Percentiles rank a stretch among this genome's conserved stretches.
Evolutionary conservation across 2,888 invertebrate species (phyloP).

Genomic region (Chloroclysta siterata): DNA sequence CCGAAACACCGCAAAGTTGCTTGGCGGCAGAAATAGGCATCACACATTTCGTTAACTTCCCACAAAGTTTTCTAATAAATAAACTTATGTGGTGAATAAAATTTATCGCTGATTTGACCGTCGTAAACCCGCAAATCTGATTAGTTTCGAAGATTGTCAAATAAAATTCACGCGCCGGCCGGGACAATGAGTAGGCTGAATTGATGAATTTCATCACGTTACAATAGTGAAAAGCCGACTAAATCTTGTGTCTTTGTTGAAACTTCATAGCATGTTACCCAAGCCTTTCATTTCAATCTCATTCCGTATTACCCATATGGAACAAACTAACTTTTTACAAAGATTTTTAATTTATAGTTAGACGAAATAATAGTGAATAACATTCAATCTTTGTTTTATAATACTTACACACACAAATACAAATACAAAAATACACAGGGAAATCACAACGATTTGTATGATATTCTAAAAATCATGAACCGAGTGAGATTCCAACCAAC

Average conservation of each 20-base stretch:
- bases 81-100: constrained; percentile 40
- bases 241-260: constrained; percentile 8
- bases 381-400: too few species aligned
- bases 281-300: constrained; percentile 2
- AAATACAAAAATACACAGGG: too few species aligned
- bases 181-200: constrained; percentile 34
- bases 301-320: background rate
- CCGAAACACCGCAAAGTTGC: too few species aligned
- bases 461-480: too few species aligned
- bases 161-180: constrained; percentile 38
- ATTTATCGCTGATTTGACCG: constrained; percentile 42
- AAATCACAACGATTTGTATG: too few species aligned
- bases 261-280: background rate
- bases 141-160: constrained; percentile 43
- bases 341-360: too few species aligned
- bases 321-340: too few species aligned
- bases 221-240: constrained; percentile 10
- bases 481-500: too few species aligned
- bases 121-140: constrained; percentile 41
- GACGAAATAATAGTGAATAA: too few species aligned
- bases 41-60: constrained; percentile 11
- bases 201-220: constrained; percentile 24
- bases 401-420: too few species aligned
- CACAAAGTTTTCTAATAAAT: constrained; percentile 35
- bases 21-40: too few species aligned